These are phyloP conservation scores for Lethocerus indicus DNA, from an alignment of 1,140 invertebrate genomes.

Conservation along the genomic window DNA sequence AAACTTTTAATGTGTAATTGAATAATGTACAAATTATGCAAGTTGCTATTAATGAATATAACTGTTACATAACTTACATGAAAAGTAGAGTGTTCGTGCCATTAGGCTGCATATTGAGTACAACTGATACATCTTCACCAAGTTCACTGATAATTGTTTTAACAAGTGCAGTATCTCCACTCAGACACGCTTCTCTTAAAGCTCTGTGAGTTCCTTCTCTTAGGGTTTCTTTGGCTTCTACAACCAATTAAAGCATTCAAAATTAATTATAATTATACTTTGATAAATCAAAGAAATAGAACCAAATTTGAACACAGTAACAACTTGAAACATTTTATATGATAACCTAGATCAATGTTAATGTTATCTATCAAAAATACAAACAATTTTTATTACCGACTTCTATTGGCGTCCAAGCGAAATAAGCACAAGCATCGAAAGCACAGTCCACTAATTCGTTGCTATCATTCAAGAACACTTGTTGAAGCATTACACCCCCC, in stretches of 20 bases:
- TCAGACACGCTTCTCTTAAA: conserved; percentile 49
- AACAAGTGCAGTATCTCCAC: conserved; percentile 44
- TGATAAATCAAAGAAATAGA: no score
- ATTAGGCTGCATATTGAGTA: conserved; percentile 71
- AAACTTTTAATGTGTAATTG: not conserved
- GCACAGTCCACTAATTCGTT: not conserved
- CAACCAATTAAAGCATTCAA: no score
- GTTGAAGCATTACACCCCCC: not conserved
- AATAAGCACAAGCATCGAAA: not conserved
- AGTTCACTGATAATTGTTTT: conserved; percentile 44
- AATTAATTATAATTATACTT: no score
- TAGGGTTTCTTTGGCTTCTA: conserved; percentile 53
- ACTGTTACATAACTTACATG: conserved; percentile 36
- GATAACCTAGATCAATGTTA: no score
- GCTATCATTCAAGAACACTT: not conserved
- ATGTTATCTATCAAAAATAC: no score
- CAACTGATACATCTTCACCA: conserved; percentile 46
- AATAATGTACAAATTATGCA: not conserved
- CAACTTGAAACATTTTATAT: no score
- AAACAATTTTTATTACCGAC: no score
- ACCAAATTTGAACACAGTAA: no score
- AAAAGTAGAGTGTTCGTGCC: conserved; percentile 74
- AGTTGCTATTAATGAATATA: not conserved
- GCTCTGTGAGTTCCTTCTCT: conserved; percentile 48
- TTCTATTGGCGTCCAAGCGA: no score